Evolutionary conservation across 2,113 vertebrate species (phyloP), one percentile per base, ranked within the genome.

Genomic region (Ochotona curzoniae): DNA sequence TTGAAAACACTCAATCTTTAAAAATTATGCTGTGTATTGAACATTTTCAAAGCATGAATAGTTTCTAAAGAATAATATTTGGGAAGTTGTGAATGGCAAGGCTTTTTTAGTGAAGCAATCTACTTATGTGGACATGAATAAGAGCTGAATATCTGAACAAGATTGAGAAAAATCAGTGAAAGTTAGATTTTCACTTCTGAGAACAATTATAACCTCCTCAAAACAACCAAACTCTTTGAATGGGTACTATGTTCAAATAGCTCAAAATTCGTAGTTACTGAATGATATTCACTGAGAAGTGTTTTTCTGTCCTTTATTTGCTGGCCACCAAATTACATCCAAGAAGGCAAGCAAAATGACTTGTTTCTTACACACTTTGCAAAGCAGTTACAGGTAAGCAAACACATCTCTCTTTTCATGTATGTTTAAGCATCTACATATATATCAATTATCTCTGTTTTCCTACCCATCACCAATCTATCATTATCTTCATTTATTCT

Each of bases 51-150:
- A 8, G 54, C 23, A 32, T 80, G 21, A 9, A 28, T 28, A 84
- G 13, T 44, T 83, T 79, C 35, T 54, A 83, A 87, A 35, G 75
- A 83, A 11, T 76, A 47, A 85, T 21, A 85, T 47, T 94, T 78
- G 61, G 30, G 89, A 74, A 89, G 15, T 13, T 86, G 12, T 64
- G 4, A 76, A 26, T 85, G 84, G 93, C 54, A 61, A 83, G 21
- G 83, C 60, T 82, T 69, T 38, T 73, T 73, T 83, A 44, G 38
- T 44, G 12, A 11, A 4, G 14, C 61, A 83, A 6, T 38, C 25
- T 90, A 57, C 13, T 3, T 38, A 26, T 11, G 57, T 67, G 20
- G 47, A 63, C 44, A 75, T 47, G 80, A 51, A 63, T 85, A 70
- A 89, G 85, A 91, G 23, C 17, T 66, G 30, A 79, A 25, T 67